Evolutionary conservation across 2,797 vertebrate genomes (phyloP).

Genomic region (Malurus leucopterus): DNA sequence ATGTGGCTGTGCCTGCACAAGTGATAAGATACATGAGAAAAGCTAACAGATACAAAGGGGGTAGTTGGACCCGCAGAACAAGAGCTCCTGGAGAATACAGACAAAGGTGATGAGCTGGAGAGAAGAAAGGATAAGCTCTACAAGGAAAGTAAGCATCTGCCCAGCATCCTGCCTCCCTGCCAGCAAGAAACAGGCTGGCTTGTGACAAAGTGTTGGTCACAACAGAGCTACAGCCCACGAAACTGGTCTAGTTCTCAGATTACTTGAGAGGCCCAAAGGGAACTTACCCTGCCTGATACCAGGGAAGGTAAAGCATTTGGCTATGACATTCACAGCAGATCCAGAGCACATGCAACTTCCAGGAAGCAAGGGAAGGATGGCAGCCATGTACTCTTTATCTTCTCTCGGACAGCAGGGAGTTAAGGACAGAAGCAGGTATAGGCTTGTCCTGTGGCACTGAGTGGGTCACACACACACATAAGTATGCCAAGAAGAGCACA

Average conservation of each 20-base stretch:
- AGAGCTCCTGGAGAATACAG: background rate
- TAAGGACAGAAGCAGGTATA: background rate
- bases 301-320: background rate
- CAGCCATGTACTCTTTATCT: background rate
- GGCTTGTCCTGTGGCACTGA: background rate
- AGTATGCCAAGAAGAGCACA: background rate
- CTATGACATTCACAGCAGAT: background rate
- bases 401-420: background rate
- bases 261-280: background rate
- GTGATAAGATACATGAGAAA: background rate
- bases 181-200: background rate
- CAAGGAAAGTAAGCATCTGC: background rate
- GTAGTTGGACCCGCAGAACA: background rate
- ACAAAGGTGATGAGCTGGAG: background rate
- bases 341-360: background rate
- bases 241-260: background rate
- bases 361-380: background rate
- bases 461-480: background rate
- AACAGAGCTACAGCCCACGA: background rate
- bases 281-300: background rate
- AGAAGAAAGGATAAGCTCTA: background rate
- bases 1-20: background rate
- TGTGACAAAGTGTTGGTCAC: rapidly evolving
- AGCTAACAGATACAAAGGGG: background rate
- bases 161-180: background rate